Evolutionary conservation across 53 echinoderm and acorn worm species (phyloP), one percentile per base, ranked within the genome.

Genomic region (Luidia sarsii): DNA sequence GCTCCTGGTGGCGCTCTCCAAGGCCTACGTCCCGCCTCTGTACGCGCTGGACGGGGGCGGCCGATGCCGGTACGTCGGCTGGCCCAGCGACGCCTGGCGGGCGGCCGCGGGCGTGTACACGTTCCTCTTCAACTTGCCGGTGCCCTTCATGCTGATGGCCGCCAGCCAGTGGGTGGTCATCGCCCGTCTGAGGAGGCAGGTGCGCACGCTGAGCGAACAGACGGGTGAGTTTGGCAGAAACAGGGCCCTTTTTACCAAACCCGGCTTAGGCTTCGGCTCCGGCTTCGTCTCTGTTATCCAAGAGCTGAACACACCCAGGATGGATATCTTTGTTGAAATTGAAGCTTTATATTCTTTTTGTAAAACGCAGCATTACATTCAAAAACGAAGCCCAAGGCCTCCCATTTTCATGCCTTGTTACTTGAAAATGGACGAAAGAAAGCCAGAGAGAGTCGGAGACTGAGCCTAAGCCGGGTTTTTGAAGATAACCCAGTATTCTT

Each of bases 141-240:
- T 33, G 30, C 73, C 73, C 1, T 73, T 73, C 39, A 24, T 38
- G 14, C 25, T 73, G 14, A 73, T 73, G 73, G 38, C 38, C 34
- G 1, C 28, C 1, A 32, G 54, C 27, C 73, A 73, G 57, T 73
- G 55, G 55, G 39, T 55, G 39, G 57, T 54, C 27, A 55, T 73
- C 23, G 35, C 56, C 19, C 54, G 25, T 14, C 57, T 73, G 55
- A 73, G 27, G 29, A 73, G 14, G 32, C 73, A 73, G 27, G 39
- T 56, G 5, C 18, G 33, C 0, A 16, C 24, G 2, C 73, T 73
- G 16, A 54, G 14, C 2, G 27, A 2, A 8, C 21, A 34, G 37
- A 37, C 24, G 15, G 55, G 73, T 73, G 39, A 73, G 73, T 75
- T 55, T 2, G 23, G 2, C 16, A 14, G 4, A 19, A 56, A 2